Evolutionary conservation across 2,797 vertebrate genomes (phyloP), one percentile per base, ranked within the genome.

Genomic region (Octomys mimax): DNA sequence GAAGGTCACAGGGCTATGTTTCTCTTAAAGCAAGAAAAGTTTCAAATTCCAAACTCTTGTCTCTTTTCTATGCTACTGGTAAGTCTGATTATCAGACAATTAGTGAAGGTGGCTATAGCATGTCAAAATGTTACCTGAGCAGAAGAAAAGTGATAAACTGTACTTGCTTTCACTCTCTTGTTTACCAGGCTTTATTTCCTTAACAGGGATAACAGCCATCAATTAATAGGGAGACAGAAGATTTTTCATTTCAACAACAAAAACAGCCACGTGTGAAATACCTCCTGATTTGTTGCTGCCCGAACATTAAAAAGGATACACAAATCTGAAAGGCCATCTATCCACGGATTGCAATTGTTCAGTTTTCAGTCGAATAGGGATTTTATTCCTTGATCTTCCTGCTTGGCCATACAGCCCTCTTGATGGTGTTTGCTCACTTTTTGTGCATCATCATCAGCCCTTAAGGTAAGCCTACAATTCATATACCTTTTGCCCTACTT

Each of bases 1-100:
- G 61, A 94, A 92, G 95, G 90, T 98, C 92, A 92, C 78, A 93
- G 7, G 46, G 88, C 36, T 70, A 73, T 71, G 83, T 95, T 95
- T 94, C 80, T 96, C 90, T 96, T 84, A 92, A 96, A 78, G 84
- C 36, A 66, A 70, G 78, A 84, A 90, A 28, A 49, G 70, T 96
- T 95, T 96, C 81, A 70, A 94, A 95, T 95, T 82, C 71, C 61
- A 96, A 78, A 64, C 62, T 92, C 87, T 87, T 91, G 71, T 70
- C 87, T 92, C 73, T 95, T 82, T 92, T 59, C 84, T 61, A 5
- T 57, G 78, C 73, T 91, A 61, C 77, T 92, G 95, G 89, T 94
- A 92, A 97, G 71, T 94, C 77, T 92, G 70, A 90, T 97, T 94
- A 90, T 96, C 92, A 36, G 93, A 81, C 87, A 97, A 96, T 97